Evolutionary conservation across 2,113 vertebrate species (phyloP).

Genomic region (Haemorhous mexicanus): DNA sequence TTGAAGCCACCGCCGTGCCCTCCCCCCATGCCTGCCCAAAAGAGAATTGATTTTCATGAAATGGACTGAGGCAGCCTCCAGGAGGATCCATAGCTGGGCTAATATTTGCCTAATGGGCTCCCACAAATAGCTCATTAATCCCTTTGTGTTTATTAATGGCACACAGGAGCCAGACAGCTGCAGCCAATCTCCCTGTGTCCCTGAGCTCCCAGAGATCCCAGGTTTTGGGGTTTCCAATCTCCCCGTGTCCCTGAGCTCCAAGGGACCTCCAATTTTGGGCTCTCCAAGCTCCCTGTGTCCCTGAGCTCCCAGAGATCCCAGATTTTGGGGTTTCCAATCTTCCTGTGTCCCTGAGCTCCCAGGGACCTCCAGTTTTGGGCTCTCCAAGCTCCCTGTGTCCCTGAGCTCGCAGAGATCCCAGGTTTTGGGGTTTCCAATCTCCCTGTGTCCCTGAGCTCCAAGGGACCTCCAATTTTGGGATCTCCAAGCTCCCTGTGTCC

Average conservation of each 20-base stretch:
- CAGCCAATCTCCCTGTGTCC: not conserved
- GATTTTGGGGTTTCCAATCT: not conserved
- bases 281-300: not conserved
- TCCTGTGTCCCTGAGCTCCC: not conserved
- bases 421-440: too few relatives aligned
- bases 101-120: not conserved
- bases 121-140: not conserved
- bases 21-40: rapidly evolving
- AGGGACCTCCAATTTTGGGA: too few relatives aligned
- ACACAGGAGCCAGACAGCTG: not conserved
- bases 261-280: rapidly evolving
- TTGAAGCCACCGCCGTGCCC: not conserved
- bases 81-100: not conserved
- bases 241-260: not conserved
- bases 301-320: rapidly evolving
- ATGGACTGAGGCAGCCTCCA: not conserved
- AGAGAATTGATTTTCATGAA: not conserved
- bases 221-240: not conserved
- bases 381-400: not conserved
- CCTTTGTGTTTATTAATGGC: not conserved
- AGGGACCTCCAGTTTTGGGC: too few relatives aligned
- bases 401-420: too few relatives aligned
- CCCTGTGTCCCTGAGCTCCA: too few relatives aligned
- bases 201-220: not conserved
- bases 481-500: too few relatives aligned